These are phyloP conservation scores for Acrossocheilus fasciatus DNA, from an alignment of 2,797 vertebrate genomes.

Conservation along the genomic window DNA sequence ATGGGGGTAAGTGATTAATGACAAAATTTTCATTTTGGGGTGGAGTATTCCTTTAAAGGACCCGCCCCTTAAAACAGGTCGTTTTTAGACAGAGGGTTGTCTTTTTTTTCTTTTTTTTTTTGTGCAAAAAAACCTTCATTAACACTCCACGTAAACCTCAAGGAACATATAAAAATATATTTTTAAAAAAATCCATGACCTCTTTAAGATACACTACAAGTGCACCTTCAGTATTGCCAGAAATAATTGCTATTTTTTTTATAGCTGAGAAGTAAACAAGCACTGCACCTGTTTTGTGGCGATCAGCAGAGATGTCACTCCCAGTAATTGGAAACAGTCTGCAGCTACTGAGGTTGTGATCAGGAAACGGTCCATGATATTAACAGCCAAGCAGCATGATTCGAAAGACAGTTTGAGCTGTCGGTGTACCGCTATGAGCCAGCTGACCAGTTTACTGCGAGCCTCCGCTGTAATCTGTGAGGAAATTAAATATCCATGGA, in stretches of 20 bases:
- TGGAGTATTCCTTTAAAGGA: too few relatives aligned
- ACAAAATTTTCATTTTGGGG: too few relatives aligned
- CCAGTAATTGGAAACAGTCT: slow-evolving; percentile 95
- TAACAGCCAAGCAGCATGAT: slow-evolving; percentile 89
- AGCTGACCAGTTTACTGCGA: slow-evolving; percentile 91
- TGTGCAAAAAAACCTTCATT: background rate
- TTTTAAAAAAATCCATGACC: background rate
- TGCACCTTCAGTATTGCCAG: background rate
- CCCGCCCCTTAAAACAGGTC: background rate
- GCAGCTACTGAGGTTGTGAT: slow-evolving; percentile 87
- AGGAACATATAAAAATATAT: background rate
- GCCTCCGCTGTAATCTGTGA: slow-evolving; percentile 86
- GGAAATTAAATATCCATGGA: background rate
- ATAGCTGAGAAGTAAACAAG: background rate
- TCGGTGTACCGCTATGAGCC: slow-evolving; percentile 90
- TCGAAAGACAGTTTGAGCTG: slow-evolving; percentile 89
- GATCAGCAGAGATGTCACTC: slow-evolving; percentile 88
- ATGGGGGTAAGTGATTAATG: too few relatives aligned
- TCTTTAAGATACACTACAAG: background rate
- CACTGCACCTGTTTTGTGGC: slow-evolving; percentile 86
- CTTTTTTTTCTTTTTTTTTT: background rate
- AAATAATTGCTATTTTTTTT: background rate
- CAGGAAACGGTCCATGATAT: slow-evolving; percentile 93
- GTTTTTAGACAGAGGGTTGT: background rate
- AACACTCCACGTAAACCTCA: too few relatives aligned